A percentile compares a stretch with the other conserved stretches of the same genome.
Conservation (phyloP, 2,888 invertebrate species). For the Selenia dentaria region DNA sequence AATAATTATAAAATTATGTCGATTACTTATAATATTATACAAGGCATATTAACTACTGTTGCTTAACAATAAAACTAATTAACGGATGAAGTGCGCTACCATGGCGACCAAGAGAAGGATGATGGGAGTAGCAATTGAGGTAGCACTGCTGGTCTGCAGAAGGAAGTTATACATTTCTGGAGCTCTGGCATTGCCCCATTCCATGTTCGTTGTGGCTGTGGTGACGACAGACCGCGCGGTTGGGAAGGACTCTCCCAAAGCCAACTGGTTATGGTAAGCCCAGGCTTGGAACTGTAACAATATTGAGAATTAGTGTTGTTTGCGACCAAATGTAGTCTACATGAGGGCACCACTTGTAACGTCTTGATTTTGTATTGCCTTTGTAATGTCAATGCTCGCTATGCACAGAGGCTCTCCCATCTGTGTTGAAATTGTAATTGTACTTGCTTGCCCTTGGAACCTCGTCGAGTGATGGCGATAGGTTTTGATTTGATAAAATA, state of each 20-base stretch:
- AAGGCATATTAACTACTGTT: slow-evolving; percentile 8
- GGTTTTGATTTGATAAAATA: no score
- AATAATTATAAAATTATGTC: slow-evolving; percentile 6
- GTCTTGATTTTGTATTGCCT: no score
- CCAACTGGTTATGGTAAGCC: slow-evolving; percentile 57
- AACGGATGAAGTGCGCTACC: slow-evolving; percentile 50
- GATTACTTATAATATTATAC: not conserved
- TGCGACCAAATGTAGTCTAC: no score
- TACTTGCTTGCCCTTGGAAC: no score
- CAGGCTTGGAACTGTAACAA: slow-evolving; percentile 66
- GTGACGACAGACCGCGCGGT: slow-evolving; percentile 47
- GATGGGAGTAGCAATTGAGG: slow-evolving; percentile 49
- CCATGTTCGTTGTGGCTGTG: slow-evolving; percentile 53
- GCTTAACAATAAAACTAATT: slow-evolving; percentile 29
- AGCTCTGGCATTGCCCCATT: slow-evolving; percentile 61
- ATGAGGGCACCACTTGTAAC: no score
- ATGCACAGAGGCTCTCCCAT: no score
- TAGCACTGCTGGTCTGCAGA: slow-evolving; percentile 46
- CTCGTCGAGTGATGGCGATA: no score
- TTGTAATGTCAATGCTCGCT: no score
- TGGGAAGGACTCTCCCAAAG: slow-evolving; percentile 49
- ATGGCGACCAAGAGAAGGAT: slow-evolving; percentile 51
- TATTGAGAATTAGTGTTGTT: no score
- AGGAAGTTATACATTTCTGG: slow-evolving; percentile 48
- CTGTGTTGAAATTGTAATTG: no score